A percentile compares a stretch with the other conserved stretches of the same genome.
Evolutionary conservation across 2,888 invertebrate species (phyloP).

Genomic region (Lucinisca nassula): DNA sequence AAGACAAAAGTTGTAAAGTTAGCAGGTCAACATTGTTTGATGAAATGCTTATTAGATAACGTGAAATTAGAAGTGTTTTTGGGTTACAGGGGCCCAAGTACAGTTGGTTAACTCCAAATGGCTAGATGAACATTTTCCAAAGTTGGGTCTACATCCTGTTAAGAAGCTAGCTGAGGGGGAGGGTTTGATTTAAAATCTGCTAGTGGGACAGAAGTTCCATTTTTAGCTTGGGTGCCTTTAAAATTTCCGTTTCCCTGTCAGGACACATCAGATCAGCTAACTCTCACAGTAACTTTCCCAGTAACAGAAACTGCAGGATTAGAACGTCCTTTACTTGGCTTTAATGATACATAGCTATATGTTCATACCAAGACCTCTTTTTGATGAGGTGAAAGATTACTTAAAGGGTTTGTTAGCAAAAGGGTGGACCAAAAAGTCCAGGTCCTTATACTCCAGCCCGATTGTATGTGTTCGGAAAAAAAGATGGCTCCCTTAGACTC

Average conservation of each 20-base stretch:
- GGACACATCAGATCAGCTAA: background rate
- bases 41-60: background rate
- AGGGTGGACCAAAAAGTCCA: background rate
- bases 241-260: background rate
- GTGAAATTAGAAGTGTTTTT: background rate
- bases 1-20: background rate
- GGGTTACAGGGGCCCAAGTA: slow-evolving; percentile 40
- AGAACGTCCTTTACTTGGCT: slow-evolving; percentile 24
- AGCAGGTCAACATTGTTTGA: slow-evolving; percentile 4
- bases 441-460: slow-evolving; percentile 28
- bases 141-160: background rate
- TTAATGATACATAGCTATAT: too few relatives aligned
- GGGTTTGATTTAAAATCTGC: slow-evolving; percentile 14
- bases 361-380: background rate
- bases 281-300: slow-evolving; percentile 23
- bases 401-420: background rate
- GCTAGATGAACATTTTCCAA: background rate
- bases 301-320: slow-evolving; percentile 1
- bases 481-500: slow-evolving; percentile 56
- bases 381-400: background rate
- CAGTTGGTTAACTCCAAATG: slow-evolving; percentile 3
- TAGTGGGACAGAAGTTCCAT: slow-evolving; percentile 16
- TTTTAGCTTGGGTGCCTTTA: slow-evolving; percentile 20
- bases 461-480: slow-evolving; percentile 66
- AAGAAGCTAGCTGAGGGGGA: background rate